Conservation (phyloP, 2,113 vertebrate species). For the Notothenia rossii region DNA sequence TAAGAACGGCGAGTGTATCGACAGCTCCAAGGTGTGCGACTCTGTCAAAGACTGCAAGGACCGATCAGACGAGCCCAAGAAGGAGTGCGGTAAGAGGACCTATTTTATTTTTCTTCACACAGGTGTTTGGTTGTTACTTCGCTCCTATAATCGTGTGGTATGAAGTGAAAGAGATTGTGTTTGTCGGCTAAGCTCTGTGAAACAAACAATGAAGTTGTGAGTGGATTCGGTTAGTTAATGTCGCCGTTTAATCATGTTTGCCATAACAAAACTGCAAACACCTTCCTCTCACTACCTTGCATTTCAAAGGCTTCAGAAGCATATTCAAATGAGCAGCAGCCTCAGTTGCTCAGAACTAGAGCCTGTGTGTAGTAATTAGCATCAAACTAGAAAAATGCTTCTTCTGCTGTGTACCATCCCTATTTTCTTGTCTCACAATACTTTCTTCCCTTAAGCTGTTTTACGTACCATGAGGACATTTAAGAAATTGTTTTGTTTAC, state of each 20-base stretch:
- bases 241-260: constrained; percentile 42
- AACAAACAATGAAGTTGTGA: constrained; percentile 22
- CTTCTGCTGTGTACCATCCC: constrained; percentile 24
- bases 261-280: constrained; percentile 43
- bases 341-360: constrained; percentile 52
- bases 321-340: constrained; percentile 40
- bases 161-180: constrained; percentile 21
- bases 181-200: neutral
- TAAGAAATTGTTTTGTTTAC: neutral
- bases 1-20: constrained; percentile 96
- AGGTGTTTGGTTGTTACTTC: neutral
- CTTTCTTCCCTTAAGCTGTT: neutral
- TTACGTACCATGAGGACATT: neutral
- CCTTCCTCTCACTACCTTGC: constrained; percentile 46
- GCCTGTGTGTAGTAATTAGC: constrained; percentile 50
- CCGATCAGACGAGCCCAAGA: constrained; percentile 96
- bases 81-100: constrained; percentile 93
- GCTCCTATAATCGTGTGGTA: neutral
- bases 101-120: neutral
- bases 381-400: constrained; percentile 33
- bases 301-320: constrained; percentile 55
- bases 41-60: constrained; percentile 95
- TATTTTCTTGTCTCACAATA: neutral
- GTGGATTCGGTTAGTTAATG: constrained; percentile 42
- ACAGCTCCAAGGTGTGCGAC: constrained; percentile 94